A percentile compares a stretch with the other conserved stretches of the same genome.
phyloP scores from a whole-genome alignment of 1,140 invertebrate species.

The Amphibalanus amphitrite region DNA sequence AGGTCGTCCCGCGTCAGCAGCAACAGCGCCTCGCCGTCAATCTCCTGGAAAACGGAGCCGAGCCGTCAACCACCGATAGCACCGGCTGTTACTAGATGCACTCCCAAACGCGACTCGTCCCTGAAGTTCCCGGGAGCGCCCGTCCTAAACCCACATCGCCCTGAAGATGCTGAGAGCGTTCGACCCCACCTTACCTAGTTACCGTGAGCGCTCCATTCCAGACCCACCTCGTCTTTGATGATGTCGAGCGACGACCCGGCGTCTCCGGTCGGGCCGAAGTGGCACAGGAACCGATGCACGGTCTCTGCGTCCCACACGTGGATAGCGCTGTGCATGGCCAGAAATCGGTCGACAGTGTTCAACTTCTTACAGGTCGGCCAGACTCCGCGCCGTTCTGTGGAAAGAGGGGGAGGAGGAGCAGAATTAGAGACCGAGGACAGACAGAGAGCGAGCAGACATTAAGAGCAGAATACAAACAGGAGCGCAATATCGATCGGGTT shows the following conservation, averaged over 20 bases:
- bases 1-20: conserved; percentile 68
- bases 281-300: neutral
- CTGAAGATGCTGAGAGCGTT: no score
- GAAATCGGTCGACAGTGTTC: neutral
- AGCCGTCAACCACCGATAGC: neutral
- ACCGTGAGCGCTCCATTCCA: no score
- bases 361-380: neutral
- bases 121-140: no score
- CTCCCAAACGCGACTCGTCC: no score
- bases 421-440: no score
- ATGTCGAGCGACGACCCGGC: neutral
- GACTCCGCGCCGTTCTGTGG: neutral
- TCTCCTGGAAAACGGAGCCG: conserved; percentile 33
- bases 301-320: neutral
- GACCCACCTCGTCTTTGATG: no score
- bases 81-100: no score
- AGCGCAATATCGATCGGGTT: no score
- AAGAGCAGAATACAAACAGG: no score
- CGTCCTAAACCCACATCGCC: no score
- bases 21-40: conserved; percentile 65
- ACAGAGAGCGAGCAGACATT: no score
- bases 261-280: neutral
- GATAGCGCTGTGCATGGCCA: neutral
- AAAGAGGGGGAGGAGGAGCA: neutral
- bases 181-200: no score